Percentiles rank a stretch among this genome's conserved stretches.
Evolutionary conservation across 2,797 vertebrate genomes (phyloP).

Genomic region (Channa striata): DNA sequence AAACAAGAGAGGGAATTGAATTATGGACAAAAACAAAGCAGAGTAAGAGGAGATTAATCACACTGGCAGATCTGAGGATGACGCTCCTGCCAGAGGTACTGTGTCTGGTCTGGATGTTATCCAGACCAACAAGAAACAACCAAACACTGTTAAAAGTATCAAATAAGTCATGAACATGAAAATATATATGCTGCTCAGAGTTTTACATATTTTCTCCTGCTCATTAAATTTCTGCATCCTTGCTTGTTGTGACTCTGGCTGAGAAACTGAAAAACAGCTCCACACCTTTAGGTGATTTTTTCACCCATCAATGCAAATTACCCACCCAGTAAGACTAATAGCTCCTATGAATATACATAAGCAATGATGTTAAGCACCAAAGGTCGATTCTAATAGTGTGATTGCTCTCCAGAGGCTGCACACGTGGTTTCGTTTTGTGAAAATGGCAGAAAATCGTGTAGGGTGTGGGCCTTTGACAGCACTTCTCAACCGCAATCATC

Average conservation of each 20-base stretch:
- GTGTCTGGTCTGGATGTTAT: conserved; percentile 15
- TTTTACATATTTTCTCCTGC: background rate
- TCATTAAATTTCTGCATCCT: conserved; percentile 23
- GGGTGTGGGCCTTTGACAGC: conserved; percentile 26
- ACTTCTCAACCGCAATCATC: conserved; percentile 58
- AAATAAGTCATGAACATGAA: conserved; percentile 1
- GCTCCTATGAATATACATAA: conserved; percentile 66
- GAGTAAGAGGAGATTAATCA: conserved; percentile 65
- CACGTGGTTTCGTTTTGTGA: conserved; percentile 43
- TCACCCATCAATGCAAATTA: conserved; percentile 33
- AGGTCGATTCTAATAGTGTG: conserved; percentile 29
- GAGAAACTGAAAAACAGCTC: conserved; percentile 34
- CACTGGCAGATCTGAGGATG: conserved; percentile 43
- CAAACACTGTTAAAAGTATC: conserved; percentile 12
- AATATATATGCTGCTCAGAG: background rate
- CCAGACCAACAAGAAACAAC: conserved; percentile 9
- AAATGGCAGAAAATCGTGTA: conserved; percentile 51
- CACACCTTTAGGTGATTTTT: conserved; percentile 30
- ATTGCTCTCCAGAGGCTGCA: conserved; percentile 32
- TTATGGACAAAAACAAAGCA: conserved; percentile 64
- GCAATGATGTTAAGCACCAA: conserved; percentile 9
- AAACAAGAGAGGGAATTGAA: conserved; percentile 69
- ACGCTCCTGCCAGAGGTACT: conserved; percentile 20
- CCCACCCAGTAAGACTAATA: conserved; percentile 24
- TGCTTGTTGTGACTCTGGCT: conserved; percentile 21